A percentile compares a stretch with the other conserved stretches of the same genome.
phyloP scores from a whole-genome alignment of 2,113 vertebrate species.

The Zosterops hypoxanthus region DNA sequence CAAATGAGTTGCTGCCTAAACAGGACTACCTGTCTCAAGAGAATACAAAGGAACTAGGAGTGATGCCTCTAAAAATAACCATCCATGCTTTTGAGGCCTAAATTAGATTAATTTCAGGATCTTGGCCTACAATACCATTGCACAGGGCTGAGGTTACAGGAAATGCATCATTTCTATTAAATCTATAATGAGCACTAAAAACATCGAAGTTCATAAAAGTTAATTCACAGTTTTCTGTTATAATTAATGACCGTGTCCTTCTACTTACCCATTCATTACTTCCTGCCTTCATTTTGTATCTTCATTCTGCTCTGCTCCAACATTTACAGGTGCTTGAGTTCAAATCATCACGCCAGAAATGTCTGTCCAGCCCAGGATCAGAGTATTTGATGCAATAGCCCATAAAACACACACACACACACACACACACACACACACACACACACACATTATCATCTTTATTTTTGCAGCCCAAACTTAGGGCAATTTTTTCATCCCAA shows the following conservation, averaged over 20 bases:
- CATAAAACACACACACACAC: background rate
- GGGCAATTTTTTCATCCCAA: background rate
- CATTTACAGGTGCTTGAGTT: background rate
- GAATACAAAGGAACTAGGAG: background rate
- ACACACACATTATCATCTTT: background rate
- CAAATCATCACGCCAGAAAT: background rate
- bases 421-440: background rate
- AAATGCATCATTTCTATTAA: background rate
- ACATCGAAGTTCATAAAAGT: rapidly evolving
- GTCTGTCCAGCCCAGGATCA: background rate
- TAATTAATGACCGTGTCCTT: background rate
- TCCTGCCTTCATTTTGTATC: background rate
- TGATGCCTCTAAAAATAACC: background rate
- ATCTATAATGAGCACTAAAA: background rate
- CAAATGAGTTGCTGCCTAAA: background rate
- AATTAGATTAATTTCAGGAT: background rate
- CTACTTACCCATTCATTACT: background rate
- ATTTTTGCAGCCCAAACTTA: background rate
- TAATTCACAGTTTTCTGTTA: background rate
- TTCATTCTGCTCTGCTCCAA: background rate
- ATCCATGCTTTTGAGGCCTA: background rate
- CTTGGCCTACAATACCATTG: background rate
- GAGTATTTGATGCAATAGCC: background rate
- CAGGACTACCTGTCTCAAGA: background rate
- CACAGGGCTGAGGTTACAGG: background rate